Base-by-base conservation (phyloP, 2,113 vertebrate genomes). In the Malurus cyaneus region DNA sequence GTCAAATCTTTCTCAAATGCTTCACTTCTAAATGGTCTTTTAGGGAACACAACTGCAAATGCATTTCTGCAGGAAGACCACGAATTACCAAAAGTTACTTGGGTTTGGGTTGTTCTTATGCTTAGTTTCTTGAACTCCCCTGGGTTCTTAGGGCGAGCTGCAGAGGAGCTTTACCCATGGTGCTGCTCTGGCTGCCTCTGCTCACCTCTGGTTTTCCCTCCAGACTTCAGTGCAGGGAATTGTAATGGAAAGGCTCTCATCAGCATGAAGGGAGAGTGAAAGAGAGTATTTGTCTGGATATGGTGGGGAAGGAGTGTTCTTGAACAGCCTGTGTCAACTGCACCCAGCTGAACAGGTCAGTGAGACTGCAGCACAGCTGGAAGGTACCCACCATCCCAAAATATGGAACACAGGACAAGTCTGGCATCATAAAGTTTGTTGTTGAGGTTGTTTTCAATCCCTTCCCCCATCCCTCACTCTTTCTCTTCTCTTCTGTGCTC, bases 301-400 rank as follows among this genome's bases (percentile, higher is more conserved):
- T 1, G 49, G 19, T 21, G 8, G 46, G 61, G 54, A 69, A 47
- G 54, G 26, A 12, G 14, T 23, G 23, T 17, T 42, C 50, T 4
- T 20, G 14, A 59, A 29, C 19, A 52, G 64, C 32, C 62, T 17
- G 17, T 6, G 4, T 8, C 14, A 60, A 23, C 56, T 49, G 41
- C 59, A 47, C 56, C 14, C 50, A 44, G 31, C 5, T 6, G 42
- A 88, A 44, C 32, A 28, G 29, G n/a, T 31, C 42, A 36, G 19
- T 0, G 1, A 46, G 42, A 52, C 4, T 17, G 42, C 11, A 15
- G 66, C 41, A 42, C 46, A 7, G 8, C 3, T 42, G 14, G 23
- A 52, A 56, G 21, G 28, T 5, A 46, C 6, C 32, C n/a, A n/a
- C 56, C 61, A 1, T 8, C 18, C n/a, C 49, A n/a, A n/a, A 67